Evolutionary conservation across 2,888 invertebrate species (phyloP).

Genomic region (Incurvaria masculella): DNA sequence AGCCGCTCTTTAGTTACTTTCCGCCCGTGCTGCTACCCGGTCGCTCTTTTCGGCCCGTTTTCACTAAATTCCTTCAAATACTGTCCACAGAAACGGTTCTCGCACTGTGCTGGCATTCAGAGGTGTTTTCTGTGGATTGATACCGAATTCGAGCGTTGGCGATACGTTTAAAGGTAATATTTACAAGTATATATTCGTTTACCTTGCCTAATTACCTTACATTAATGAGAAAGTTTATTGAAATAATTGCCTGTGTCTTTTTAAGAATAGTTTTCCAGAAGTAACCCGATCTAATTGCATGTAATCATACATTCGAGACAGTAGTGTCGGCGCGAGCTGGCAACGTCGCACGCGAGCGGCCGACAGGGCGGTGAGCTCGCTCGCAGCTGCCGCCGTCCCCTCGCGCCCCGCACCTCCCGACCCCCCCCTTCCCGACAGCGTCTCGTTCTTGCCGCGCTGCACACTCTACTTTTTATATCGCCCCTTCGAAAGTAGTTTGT

Average conservation of each 20-base stretch:
- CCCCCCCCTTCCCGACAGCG: background rate
- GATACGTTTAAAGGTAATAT: background rate
- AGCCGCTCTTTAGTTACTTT: constrained; percentile 57
- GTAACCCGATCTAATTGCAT: background rate
- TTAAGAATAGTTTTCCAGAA: background rate
- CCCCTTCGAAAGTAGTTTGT: too few relatives aligned
- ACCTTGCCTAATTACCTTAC: too few relatives aligned
- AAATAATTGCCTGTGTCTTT: too few relatives aligned
- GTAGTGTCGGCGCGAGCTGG: constrained; percentile 27
- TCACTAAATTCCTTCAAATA: constrained; percentile 11
- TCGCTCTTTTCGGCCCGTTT: constrained; percentile 36
- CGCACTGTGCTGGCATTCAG: background rate
- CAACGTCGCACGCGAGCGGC: constrained; percentile 51
- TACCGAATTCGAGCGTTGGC: background rate
- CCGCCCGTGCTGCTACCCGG: constrained; percentile 39
- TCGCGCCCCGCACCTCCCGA: background rate
- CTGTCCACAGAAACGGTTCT: background rate
- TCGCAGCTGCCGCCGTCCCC: constrained; percentile 50
- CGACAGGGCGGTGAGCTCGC: constrained; percentile 25
- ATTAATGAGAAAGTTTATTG: too few relatives aligned
- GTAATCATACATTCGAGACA: background rate
- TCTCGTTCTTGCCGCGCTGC: constrained; percentile 21
- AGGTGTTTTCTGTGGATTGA: background rate
- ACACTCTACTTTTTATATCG: constrained; percentile 14
- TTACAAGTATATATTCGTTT: background rate